Evolutionary conservation across 2,888 invertebrate genomes (phyloP).

Genomic region (Portevinia maculata): DNA sequence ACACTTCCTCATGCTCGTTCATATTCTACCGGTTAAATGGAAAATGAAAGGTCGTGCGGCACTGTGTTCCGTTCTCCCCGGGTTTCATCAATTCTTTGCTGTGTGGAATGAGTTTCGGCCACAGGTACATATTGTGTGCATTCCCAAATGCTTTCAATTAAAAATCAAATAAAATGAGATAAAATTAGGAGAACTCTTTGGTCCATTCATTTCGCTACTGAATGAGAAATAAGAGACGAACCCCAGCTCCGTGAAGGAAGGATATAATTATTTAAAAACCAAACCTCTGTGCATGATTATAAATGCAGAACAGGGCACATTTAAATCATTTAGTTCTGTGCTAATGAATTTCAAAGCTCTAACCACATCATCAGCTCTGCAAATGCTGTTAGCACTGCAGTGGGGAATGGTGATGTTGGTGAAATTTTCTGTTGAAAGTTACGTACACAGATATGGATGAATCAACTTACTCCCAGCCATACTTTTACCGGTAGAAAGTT

Average conservation of each 20-base stretch:
- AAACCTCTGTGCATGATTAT: conserved; percentile 73
- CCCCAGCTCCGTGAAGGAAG: conserved; percentile 51
- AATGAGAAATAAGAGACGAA: conserved; percentile 34
- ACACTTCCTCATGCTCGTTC: conserved; percentile 44
- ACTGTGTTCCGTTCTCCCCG: conserved; percentile 27
- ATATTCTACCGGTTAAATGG: conserved; percentile 59
- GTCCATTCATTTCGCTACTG: conserved; percentile 55
- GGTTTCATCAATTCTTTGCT: conserved; percentile 28
- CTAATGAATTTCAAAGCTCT: conserved; percentile 75
- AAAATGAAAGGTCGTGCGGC: conserved; percentile 57
- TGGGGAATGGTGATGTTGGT: conserved; percentile 10
- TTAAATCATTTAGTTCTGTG: conserved; percentile 74
- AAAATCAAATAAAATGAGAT: conserved; percentile 74
- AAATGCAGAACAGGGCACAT: conserved; percentile 74
- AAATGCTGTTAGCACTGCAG: conserved; percentile 58
- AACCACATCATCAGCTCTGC: conserved; percentile 76
- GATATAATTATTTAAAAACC: conserved; percentile 74
- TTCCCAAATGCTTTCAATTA: conserved; percentile 74
- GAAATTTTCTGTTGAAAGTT: conserved; percentile 9
- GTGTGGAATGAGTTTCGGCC: conserved; percentile 43
- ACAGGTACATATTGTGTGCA: conserved; percentile 67
- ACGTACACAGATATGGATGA: conserved; percentile 1
- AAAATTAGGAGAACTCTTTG: conserved; percentile 71
- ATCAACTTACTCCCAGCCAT: conserved; percentile 9
- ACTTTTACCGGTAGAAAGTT: conserved; percentile 39